Evolutionary conservation across 1,140 invertebrate species (phyloP).

Genomic region (Drosophila kikkawai): DNA sequence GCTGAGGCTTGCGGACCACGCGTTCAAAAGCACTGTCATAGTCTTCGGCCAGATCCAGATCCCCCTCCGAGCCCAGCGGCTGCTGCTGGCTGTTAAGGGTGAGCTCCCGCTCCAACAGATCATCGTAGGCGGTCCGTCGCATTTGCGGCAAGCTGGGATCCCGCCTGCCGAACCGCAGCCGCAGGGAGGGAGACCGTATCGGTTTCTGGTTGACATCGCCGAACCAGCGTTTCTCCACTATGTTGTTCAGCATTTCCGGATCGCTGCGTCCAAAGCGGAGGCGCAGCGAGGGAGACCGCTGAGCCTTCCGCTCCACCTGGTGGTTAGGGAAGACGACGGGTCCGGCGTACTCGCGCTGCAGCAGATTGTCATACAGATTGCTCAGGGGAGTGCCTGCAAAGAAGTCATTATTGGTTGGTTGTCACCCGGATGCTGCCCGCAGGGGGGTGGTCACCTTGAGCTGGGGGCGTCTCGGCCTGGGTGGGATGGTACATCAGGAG

Average conservation of each 20-base stretch:
- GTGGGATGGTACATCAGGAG: conserved; percentile 40
- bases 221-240: conserved; percentile 80
- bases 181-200: conserved; percentile 87
- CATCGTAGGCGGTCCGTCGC: conserved; percentile 69
- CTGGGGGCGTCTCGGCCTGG: conserved; percentile 47
- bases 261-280: conserved; percentile 91
- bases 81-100: conserved; percentile 59
- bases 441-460: conserved; percentile 37
- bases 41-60: conserved; percentile 48
- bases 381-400: conserved; percentile 59
- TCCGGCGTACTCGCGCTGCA: conserved; percentile 82
- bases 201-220: conserved; percentile 85
- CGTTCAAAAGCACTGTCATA: conserved; percentile 61
- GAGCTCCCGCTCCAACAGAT: conserved; percentile 66
- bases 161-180: conserved; percentile 88
- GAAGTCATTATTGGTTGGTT: not conserved
- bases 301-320: conserved; percentile 90
- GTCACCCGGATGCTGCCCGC: not conserved
- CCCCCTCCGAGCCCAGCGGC: conserved; percentile 14
- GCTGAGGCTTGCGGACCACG: conserved; percentile 75
- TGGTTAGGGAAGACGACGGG: conserved; percentile 86
- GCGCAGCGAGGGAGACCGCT: conserved; percentile 89
- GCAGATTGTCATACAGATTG: conserved; percentile 77
- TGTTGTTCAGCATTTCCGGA: conserved; percentile 84
- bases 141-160: conserved; percentile 86